Evolutionary conservation across 2,888 invertebrate species (phyloP).

Genomic region (Bimastos eiseni): DNA sequence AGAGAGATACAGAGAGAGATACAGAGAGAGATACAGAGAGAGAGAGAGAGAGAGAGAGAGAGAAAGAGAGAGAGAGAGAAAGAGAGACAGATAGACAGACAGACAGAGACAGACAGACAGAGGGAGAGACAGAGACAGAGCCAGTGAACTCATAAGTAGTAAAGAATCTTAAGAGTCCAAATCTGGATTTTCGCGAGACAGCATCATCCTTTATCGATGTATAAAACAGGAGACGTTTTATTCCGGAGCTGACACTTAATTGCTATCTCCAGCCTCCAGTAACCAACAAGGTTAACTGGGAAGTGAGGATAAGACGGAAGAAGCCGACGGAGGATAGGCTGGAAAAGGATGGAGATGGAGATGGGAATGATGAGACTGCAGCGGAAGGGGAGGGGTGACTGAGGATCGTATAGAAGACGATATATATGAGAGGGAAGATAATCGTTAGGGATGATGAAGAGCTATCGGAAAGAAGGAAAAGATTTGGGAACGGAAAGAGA

Average conservation of each 20-base stretch:
- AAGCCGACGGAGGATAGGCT: background rate
- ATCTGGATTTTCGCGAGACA: background rate
- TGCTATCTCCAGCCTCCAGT: background rate
- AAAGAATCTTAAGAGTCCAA: constrained; percentile 14
- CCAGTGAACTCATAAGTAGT: background rate
- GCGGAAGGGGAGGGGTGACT: background rate
- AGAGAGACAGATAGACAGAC: background rate
- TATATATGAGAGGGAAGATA: background rate
- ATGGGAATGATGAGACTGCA: background rate
- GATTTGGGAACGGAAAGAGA: background rate
- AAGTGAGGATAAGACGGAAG: background rate
- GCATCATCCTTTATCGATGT: background rate
- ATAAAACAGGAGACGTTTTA: background rate
- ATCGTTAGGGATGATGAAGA: background rate
- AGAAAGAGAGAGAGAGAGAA: background rate
- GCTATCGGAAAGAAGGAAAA: background rate
- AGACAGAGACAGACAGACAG: background rate
- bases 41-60: too few species aligned
- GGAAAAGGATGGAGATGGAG: background rate
- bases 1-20: background rate
- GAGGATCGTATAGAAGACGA: background rate
- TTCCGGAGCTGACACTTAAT: background rate
- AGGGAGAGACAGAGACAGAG: background rate
- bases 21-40: background rate
- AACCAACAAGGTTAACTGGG: background rate